phyloP scores from a whole-genome alignment of 2,797 vertebrate genomes.

The Podargus strigoides region DNA sequence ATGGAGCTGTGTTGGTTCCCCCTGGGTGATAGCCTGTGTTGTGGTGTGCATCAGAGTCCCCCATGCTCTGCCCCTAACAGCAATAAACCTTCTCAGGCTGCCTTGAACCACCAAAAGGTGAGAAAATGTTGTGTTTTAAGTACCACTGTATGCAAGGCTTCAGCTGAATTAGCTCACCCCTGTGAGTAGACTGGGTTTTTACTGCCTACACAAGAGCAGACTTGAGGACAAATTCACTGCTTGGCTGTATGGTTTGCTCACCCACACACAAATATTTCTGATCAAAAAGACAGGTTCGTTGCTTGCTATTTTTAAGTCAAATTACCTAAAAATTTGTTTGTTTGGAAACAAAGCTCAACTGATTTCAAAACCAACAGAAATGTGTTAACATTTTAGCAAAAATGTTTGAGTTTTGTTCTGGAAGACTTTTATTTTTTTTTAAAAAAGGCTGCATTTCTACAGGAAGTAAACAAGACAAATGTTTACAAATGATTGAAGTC shows the following conservation, averaged over 20 bases:
- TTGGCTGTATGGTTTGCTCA: neutral
- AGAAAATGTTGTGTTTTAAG: neutral
- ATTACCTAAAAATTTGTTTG: neutral
- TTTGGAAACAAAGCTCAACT: neutral
- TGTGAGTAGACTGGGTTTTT: neutral
- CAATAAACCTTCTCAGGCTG: neutral
- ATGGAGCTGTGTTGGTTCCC: neutral
- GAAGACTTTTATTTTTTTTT: neutral
- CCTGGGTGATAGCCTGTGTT: rapidly evolving
- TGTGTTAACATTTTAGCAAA: neutral
- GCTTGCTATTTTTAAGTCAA: neutral
- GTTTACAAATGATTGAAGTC: neutral
- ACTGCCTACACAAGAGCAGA: neutral
- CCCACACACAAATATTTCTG: neutral
- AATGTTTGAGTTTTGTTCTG: neutral
- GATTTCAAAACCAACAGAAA: neutral
- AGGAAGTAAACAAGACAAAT: slow-evolving; percentile 13
- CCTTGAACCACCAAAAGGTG: neutral
- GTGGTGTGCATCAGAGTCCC: neutral
- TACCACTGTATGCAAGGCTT: neutral
- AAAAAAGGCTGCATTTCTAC: neutral
- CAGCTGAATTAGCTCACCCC: neutral
- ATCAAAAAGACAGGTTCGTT: neutral
- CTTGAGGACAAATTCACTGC: neutral
- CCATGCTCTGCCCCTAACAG: neutral